A percentile compares a stretch with the other conserved stretches of the same genome.
Evolutionary conservation across 2,113 vertebrate genomes (phyloP).

Genomic region (Callocephalon fimbriatum): DNA sequence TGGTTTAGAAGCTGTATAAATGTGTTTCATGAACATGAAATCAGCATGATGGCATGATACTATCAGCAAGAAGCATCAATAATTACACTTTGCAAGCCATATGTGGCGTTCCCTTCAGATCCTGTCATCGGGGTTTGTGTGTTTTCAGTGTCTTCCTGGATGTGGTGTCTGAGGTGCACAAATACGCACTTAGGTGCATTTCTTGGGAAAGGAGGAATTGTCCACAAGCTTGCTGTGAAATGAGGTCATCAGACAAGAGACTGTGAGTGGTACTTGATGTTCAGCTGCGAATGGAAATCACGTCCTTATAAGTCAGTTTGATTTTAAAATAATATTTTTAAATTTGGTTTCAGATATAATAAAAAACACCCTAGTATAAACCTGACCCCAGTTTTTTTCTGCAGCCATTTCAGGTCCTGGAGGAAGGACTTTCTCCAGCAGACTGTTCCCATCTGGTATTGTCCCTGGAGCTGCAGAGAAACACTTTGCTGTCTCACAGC

Average conservation of each 20-base stretch:
- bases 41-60: not conserved
- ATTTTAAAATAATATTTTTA: not conserved
- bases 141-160: not conserved
- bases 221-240: not conserved
- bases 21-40: not conserved
- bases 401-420: not conserved
- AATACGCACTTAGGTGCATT: fast-evolving
- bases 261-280: not conserved
- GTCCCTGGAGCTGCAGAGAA: not conserved
- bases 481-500: not conserved
- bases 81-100: not conserved
- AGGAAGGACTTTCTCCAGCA: not conserved
- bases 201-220: not conserved
- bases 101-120: not conserved
- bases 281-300: not conserved
- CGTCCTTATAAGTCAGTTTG: not conserved
- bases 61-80: not conserved
- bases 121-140: not conserved
- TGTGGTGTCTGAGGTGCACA: not conserved
- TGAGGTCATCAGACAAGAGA: not conserved
- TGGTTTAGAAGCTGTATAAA: not conserved
- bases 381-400: not conserved
- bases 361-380: not conserved
- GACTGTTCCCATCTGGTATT: not conserved
- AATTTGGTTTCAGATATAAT: not conserved